Evolutionary conservation across 2,797 vertebrate genomes (phyloP), one percentile per base, ranked within the genome.

Genomic region (Amblyopsis hoosieri): DNA sequence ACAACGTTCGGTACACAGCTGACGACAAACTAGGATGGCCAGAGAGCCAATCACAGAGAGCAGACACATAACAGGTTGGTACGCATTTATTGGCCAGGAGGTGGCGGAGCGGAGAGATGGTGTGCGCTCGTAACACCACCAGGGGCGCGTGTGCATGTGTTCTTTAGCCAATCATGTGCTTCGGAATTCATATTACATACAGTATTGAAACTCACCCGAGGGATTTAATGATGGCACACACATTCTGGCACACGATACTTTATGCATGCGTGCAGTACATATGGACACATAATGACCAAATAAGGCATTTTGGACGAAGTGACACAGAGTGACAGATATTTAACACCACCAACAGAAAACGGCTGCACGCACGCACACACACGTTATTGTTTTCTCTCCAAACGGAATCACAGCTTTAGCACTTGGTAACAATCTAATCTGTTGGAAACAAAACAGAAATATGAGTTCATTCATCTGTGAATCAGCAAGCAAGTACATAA

Each of bases 291-390:
- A 1, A 37, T 37, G 5, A 37, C 33, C 33, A 37, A 37, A 37
- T 37, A 37, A 8, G 7, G 33, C 33, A 8, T 4, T 37, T 8
- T 37, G 7, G 33, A 8, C 7, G 33, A 37, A 37, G 45, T 71
- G 11, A 86, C 71, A 66, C 2, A 31, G 31, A 48, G 47, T 12
- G 29, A 71, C 68, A 66, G 68, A 57, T 12, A 33, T 19, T 49
- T 60, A 42, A 63, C 1, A 54, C 1, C 42, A n/a, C 31, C 13
- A 5, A n/a, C 54, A n/a, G 6, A 17, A 12, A 17, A 46, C 42
- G 56, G 7, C 17, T 48, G 19, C 10, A 4, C 3, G 42, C 23
- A 64, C 48, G 65, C 51, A 59, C 58, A 17, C 53, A 11, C 45
- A 54, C 55, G 3, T 37, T 8, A 12, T 49, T 31, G 48, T 45